Conservation (phyloP, 2,113 vertebrate genomes). For the Antigone vipio region DNA sequence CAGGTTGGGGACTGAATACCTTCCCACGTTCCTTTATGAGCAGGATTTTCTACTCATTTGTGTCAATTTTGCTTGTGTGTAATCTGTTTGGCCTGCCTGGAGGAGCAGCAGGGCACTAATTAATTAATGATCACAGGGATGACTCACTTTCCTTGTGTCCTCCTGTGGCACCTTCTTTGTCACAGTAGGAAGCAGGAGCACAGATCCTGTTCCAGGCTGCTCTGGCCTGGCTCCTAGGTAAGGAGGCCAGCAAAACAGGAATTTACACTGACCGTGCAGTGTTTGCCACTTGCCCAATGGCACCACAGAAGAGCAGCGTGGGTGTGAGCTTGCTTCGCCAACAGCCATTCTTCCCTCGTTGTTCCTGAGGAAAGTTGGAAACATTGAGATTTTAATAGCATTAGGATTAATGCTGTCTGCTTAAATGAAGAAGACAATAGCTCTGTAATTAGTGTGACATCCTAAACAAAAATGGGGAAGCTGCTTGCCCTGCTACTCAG, state of each 20-base stretch:
- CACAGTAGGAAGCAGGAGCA: background rate
- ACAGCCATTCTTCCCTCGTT: background rate
- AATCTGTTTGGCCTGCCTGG: background rate
- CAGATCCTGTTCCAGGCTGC: background rate
- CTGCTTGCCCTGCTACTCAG: background rate
- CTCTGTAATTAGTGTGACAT: background rate
- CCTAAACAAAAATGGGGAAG: background rate
- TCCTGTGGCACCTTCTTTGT: constrained; percentile 9
- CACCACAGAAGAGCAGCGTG: background rate
- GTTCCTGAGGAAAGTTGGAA: background rate
- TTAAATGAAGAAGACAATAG: background rate
- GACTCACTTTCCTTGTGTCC: constrained; percentile 36
- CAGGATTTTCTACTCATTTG: background rate
- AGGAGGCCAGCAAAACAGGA: background rate
- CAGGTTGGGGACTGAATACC: background rate
- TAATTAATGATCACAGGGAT: constrained; percentile 41
- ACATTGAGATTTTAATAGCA: background rate
- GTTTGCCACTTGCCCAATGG: background rate
- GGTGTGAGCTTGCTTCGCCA: background rate
- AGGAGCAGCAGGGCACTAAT: constrained; percentile 46
- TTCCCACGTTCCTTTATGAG: background rate
- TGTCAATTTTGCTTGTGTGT: background rate
- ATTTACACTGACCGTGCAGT: rapidly evolving
- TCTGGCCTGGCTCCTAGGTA: background rate
- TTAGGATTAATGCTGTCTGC: background rate